Evolutionary conservation across 2,797 vertebrate genomes (phyloP).

Genomic region (Morus bassanus): DNA sequence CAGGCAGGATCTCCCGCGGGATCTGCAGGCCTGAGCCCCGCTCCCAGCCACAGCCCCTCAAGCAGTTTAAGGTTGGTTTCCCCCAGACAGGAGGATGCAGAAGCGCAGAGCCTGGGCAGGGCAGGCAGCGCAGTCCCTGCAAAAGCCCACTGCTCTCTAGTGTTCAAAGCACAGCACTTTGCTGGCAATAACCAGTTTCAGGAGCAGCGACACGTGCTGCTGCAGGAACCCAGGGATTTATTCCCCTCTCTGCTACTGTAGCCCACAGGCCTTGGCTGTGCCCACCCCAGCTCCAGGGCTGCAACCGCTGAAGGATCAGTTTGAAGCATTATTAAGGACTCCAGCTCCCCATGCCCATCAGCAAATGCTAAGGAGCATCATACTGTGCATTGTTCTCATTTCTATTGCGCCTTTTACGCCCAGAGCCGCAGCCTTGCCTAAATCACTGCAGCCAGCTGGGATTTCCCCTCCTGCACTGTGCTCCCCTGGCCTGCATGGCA

Average conservation of each 20-base stretch:
- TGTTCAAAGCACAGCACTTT: neutral
- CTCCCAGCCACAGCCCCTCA: neutral
- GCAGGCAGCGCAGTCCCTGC: neutral
- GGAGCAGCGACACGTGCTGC: accelerated
- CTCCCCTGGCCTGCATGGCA: no score
- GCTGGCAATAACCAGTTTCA: neutral
- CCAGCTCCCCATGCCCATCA: neutral
- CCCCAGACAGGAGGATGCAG: no score
- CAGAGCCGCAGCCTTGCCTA: neutral
- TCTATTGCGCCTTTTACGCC: neutral
- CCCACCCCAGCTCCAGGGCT: neutral
- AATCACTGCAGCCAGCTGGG: neutral
- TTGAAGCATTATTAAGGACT: neutral
- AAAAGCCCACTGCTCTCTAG: neutral
- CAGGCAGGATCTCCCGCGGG: neutral
- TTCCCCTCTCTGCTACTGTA: neutral
- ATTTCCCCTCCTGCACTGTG: neutral
- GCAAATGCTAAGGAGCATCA: neutral
- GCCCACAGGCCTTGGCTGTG: accelerated
- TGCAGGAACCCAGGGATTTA: neutral
- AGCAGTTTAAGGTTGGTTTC: no score
- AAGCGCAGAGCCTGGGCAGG: neutral
- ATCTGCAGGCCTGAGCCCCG: neutral
- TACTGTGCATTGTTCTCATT: accelerated
- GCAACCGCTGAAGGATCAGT: neutral